Conservation (phyloP, 2,797 vertebrate species). For the Cynopterus sphinx region DNA sequence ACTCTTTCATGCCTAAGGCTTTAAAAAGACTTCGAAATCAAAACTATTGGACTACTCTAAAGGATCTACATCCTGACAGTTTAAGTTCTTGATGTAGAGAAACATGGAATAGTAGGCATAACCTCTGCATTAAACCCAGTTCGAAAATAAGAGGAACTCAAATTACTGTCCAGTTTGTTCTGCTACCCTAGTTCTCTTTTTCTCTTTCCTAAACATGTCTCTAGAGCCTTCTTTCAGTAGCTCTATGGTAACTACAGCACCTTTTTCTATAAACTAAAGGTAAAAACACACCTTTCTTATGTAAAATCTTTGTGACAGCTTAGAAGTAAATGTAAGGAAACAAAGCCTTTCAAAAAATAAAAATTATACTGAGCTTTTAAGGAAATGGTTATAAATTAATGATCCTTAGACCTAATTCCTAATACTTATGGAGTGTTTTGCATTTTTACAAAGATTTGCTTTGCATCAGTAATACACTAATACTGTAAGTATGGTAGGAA, state of each 20-base stretch:
- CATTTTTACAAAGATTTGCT: slow-evolving; percentile 38
- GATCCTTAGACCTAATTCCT: not conserved
- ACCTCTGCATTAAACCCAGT: slow-evolving; percentile 8
- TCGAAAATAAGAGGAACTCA: slow-evolving; percentile 48
- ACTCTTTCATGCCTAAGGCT: slow-evolving; percentile 20
- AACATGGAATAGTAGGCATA: not conserved
- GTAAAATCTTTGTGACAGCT: not conserved
- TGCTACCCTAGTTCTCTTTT: slow-evolving; percentile 29
- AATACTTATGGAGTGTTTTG: not conserved
- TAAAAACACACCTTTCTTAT: slow-evolving; percentile 10
- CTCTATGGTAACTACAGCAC: not conserved
- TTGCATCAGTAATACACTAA: not conserved
- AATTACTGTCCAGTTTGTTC: slow-evolving; percentile 30
- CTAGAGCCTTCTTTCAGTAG: slow-evolving; percentile 24
- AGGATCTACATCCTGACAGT: not conserved
- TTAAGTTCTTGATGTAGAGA: not conserved
- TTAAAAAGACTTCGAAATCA: slow-evolving; percentile 12
- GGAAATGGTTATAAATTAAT: not conserved
- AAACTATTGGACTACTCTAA: not conserved
- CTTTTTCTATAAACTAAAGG: not conserved
- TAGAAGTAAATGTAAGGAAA: slow-evolving; percentile 19
- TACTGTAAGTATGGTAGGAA: not conserved
- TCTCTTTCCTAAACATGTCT: slow-evolving; percentile 48
- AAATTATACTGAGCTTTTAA: slow-evolving; percentile 6
- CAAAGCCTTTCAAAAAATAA: not conserved